These are phyloP conservation scores for Orthosia incerta DNA, from an alignment of 2,888 invertebrate genomes.

Conservation along the genomic window DNA sequence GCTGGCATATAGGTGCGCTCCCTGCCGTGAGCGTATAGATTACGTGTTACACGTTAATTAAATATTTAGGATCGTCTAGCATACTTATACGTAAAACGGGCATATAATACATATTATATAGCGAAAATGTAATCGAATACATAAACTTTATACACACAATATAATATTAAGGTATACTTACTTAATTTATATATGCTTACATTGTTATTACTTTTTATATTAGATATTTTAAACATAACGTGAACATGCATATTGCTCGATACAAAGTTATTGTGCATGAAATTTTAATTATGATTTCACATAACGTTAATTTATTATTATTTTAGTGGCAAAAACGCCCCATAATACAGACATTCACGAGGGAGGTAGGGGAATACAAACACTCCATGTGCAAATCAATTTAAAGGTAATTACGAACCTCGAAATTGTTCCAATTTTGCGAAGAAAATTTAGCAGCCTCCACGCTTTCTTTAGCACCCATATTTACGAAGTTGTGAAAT, in stretches of 20 bases:
- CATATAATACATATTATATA: slow-evolving; percentile 62
- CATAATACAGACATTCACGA: slow-evolving; percentile 85
- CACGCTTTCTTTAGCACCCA: slow-evolving; percentile 96
- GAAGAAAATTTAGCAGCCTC: slow-evolving; percentile 95
- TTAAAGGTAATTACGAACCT: slow-evolving; percentile 92
- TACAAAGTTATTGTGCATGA: slow-evolving; percentile 83
- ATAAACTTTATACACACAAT: slow-evolving; percentile 57
- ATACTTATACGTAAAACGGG: slow-evolving; percentile 40
- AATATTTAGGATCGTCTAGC: slow-evolving; percentile 54
- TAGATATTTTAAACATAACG: slow-evolving; percentile 62
- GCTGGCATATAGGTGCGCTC: slow-evolving; percentile 55
- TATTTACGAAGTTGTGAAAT: slow-evolving; percentile 90
- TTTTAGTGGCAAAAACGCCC: slow-evolving; percentile 75
- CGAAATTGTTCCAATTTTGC: slow-evolving; percentile 95
- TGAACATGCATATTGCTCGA: slow-evolving; percentile 84
- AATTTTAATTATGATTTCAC: slow-evolving; percentile 76
- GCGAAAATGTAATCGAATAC: slow-evolving; percentile 47
- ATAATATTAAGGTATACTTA: slow-evolving; percentile 53
- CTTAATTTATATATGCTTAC: slow-evolving; percentile 51
- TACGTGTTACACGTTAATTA: slow-evolving; percentile 52
- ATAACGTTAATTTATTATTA: slow-evolving; percentile 72
- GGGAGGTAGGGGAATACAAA: slow-evolving; percentile 87
- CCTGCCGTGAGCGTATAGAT: slow-evolving; percentile 48
- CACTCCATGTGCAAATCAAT: slow-evolving; percentile 90
- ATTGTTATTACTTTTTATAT: slow-evolving; percentile 54